Base-by-base conservation (phyloP, 2,888 invertebrate genomes). In the Meiosimyza platycephala region DNA sequence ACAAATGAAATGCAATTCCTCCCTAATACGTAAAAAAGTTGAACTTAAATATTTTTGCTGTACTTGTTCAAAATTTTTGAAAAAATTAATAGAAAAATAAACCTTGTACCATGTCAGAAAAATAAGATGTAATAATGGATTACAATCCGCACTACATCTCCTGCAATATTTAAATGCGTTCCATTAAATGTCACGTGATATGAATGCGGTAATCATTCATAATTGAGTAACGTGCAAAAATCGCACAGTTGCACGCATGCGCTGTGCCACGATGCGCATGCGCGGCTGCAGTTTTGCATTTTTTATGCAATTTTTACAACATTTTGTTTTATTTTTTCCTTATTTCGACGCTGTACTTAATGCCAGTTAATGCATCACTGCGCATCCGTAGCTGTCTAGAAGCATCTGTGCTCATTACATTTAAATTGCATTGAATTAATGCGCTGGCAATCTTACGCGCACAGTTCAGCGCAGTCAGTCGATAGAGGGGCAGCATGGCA, bases 201-300 rank as follows among this genome's bases (percentile, higher is more conserved):
- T 70, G 70, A 59, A 50, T 54, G 62, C 69, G 70, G 63, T 70
- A 63, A 70, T 70, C 62, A 70, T 63, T 70, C 70, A 70, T 70
- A 70, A 70, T 70, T 54, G 70, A 50, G 64, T 63, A 63, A 47
- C 62, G 63, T 63, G 54, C 52, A 63, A 62, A 70, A 51, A 50
- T 51, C 18, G 64, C 64, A n/a, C 64, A 51, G 52, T 63, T 54
- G 63, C 70, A 67, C 67, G 67, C 67, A 67, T 67, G 57, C 28
- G 16, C 48, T 9, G 40, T 40, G 40, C 40, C 40, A 40, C 40
- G 40, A 18, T 57, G 28, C 22, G 13, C 57, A 57, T 28, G 57
- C 28, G 28, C 22, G 22, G 57, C 28, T 18, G 57, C 22, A 57
- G 22, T 57, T 57, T 16, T 57, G 3, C 57, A 57, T 57, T 57